These are phyloP conservation scores for Eubucco bourcierii DNA, from an alignment of 2,113 vertebrate genomes.

Conservation along the genomic window DNA sequence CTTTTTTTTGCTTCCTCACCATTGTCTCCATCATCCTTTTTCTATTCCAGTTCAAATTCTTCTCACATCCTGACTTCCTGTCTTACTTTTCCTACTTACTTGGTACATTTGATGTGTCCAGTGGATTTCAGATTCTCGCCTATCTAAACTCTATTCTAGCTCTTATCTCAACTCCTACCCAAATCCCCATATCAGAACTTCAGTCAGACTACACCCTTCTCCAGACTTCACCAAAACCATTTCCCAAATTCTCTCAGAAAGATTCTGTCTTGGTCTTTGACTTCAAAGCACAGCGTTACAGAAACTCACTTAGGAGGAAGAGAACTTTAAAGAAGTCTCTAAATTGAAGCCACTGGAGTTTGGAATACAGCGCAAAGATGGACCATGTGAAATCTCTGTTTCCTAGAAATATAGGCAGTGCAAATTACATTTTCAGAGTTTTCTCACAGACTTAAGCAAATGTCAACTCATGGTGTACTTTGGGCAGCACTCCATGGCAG, in stretches of 20 bases:
- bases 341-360: background rate
- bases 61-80: slow-evolving; percentile 13
- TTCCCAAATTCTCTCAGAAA: background rate
- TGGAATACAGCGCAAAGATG: background rate
- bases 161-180: background rate
- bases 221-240: background rate
- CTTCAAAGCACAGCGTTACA: background rate
- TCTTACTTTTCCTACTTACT: slow-evolving; percentile 4
- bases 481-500: background rate
- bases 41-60: background rate
- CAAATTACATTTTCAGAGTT: background rate
- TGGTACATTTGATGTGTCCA: background rate
- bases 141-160: background rate
- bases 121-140: background rate
- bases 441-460: background rate
- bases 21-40: background rate
- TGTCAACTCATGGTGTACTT: background rate
- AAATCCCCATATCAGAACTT: background rate
- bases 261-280: background rate
- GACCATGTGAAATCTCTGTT: background rate
- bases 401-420: background rate
- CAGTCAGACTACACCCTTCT: background rate
- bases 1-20: background rate
- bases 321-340: background rate
- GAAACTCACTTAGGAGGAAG: background rate